Evolutionary conservation across 2,113 vertebrate species (phyloP).

Genomic region (Cyprinus carpio): DNA sequence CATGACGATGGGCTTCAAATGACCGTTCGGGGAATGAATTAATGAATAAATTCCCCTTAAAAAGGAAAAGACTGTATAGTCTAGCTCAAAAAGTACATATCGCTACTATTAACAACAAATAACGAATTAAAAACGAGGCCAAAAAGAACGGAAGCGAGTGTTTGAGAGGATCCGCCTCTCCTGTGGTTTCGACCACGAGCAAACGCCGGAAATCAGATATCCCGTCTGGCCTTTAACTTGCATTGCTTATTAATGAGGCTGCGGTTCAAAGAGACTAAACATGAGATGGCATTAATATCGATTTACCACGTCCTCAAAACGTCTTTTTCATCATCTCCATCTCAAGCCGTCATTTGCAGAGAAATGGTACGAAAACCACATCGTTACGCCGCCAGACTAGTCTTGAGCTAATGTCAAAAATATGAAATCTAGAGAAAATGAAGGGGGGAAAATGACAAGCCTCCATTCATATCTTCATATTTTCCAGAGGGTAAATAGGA

Average conservation of each 20-base stretch:
- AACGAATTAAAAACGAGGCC: not conserved
- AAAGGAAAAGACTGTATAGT: not conserved
- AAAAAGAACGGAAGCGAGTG: not conserved
- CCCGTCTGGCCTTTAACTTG: constrained; percentile 40
- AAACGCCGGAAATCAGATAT: constrained; percentile 38
- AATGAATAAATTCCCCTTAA: not conserved
- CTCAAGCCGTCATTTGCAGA: constrained; percentile 27
- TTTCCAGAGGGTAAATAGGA: constrained; percentile 43
- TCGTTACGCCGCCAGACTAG: constrained; percentile 32
- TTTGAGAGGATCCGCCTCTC: not conserved
- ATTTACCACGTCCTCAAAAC: constrained; percentile 43
- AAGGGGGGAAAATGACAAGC: constrained; percentile 13
- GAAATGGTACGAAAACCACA: constrained; percentile 43
- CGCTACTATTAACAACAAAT: not conserved
- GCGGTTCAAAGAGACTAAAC: constrained; percentile 40
- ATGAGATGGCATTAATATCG: constrained; percentile 47
- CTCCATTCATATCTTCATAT: constrained; percentile 38
- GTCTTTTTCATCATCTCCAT: constrained; percentile 32
- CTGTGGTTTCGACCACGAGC: not conserved
- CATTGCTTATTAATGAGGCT: constrained; percentile 41
- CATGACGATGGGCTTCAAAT: not conserved
- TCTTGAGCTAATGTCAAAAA: constrained; percentile 27
- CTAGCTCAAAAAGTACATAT: not conserved
- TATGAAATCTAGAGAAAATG: constrained; percentile 19
- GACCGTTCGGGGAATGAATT: not conserved